Base-by-base conservation (phyloP, 2,113 vertebrate species). In the Corythornis vintsioides region DNA sequence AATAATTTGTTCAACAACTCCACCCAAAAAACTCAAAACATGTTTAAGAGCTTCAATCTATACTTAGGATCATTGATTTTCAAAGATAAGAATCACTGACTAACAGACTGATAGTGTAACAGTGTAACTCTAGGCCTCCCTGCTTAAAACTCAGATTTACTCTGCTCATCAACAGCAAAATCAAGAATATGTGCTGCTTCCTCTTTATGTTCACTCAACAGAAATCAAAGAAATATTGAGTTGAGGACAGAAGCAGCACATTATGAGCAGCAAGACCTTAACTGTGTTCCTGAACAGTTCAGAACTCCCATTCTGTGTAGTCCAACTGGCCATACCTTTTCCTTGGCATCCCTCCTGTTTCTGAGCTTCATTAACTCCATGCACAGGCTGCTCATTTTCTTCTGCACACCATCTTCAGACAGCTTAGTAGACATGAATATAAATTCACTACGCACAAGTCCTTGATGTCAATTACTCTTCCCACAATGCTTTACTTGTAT, bases 351-450 rank as follows among this genome's bases (percentile, higher is more conserved):
- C 81, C 98, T 96, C 93, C 97, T 98, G 89, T 98, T 98, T 95
- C 98, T 98, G 57, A 98, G 98, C 86, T 99, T 99, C 97, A 99
- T 98, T 83, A 99, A 64, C 47, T 99, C 99, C 92, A 98, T 95
- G 47, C 98, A 98, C 7, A 99, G 96, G 56, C 97, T 97, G 95
- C 98, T 98, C 69, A 99, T 98, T 97, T 96, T 98, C 97, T 99
- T 99, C 93, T 99, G 99, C 65, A 98, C 95, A 4, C 96, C 94
- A 94, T 99, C 98, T 92, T 99, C 98, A 94, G 98, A 99, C 83
- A 99, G 98, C 99, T 99, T 50, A 24, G 73, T 10, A 61, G 65
- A 84, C n/a, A 86, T 14, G 2, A 82, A 96, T 0, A 56, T 6
- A 47, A 77, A 74, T 26, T 1, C 48, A 69, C 2, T 48, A 26